Evolutionary conservation across 1,140 invertebrate species (phyloP).

Genomic region (Paraescarpia echinospica): DNA sequence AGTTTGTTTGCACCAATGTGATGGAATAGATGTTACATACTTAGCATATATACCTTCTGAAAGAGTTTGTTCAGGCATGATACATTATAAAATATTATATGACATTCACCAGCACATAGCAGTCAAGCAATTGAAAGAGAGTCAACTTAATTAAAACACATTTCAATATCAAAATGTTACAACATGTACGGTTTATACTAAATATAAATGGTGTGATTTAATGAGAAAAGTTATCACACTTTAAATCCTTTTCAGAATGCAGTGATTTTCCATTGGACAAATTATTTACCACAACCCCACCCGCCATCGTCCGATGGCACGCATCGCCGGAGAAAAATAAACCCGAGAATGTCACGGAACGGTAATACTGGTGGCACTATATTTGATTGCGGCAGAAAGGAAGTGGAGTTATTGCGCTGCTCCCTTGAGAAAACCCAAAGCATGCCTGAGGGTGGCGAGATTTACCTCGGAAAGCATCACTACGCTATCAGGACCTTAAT

Average conservation of each 20-base stretch:
- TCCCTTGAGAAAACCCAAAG: not conserved
- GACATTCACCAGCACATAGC: too few species aligned
- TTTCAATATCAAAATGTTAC: too few species aligned
- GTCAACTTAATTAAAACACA: too few species aligned
- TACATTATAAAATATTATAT: too few species aligned
- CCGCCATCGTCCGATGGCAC: not conserved
- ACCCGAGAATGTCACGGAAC: not conserved
- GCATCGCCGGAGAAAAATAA: not conserved
- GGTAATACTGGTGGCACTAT: not conserved
- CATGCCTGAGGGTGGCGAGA: not conserved
- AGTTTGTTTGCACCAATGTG: too few species aligned
- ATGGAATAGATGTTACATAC: too few species aligned
- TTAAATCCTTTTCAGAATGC: not conserved
- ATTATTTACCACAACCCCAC: not conserved
- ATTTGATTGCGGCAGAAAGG: not conserved
- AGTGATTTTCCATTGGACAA: not conserved
- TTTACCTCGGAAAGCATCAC: not conserved
- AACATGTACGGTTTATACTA: too few species aligned
- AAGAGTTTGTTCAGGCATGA: too few species aligned
- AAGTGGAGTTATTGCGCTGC: not conserved
- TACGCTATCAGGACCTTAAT: not conserved
- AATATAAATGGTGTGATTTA: not conserved
- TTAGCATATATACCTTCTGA: too few species aligned
- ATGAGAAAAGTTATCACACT: not conserved
- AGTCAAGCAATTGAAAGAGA: too few species aligned